phyloP scores from a whole-genome alignment of 2,113 vertebrate genomes.

The Entomyzon cyanotis region DNA sequence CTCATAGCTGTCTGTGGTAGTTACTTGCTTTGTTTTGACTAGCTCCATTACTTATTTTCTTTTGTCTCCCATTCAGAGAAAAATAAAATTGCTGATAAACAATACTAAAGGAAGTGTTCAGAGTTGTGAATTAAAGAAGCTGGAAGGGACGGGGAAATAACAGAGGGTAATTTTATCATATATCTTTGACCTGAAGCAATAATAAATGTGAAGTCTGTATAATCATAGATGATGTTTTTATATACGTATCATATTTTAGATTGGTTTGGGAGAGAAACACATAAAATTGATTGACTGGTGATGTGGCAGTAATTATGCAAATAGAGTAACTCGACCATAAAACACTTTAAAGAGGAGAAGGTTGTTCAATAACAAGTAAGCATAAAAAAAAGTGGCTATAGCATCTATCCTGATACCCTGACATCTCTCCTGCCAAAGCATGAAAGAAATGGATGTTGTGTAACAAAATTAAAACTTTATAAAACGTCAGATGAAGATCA shows the following conservation, averaged over 20 bases:
- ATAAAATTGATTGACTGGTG: slow-evolving; percentile 49
- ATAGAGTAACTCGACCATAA: neutral
- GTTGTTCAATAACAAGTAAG: neutral
- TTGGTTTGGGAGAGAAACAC: slow-evolving; percentile 12
- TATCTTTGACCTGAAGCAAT: slow-evolving; percentile 6
- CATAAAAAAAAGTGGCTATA: neutral
- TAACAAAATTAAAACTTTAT: slow-evolving; percentile 32
- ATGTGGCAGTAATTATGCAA: slow-evolving; percentile 61
- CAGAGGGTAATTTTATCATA: neutral
- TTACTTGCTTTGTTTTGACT: slow-evolving; percentile 11
- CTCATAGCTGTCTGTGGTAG: neutral
- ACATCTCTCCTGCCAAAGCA: neutral
- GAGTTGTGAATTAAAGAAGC: slow-evolving; percentile 9
- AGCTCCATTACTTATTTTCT: neutral
- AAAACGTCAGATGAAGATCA: slow-evolving; percentile 21
- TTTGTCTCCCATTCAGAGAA: neutral
- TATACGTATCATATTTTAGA: neutral
- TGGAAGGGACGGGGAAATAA: neutral
- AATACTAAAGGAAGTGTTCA: neutral
- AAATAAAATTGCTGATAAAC: slow-evolving; percentile 41
- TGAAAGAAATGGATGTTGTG: slow-evolving; percentile 12
- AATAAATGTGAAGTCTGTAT: neutral
- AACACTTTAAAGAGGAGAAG: neutral
- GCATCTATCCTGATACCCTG: neutral
- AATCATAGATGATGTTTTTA: slow-evolving; percentile 21